phyloP scores from a whole-genome alignment of 2,113 vertebrate species.

The Lamprologus callipterus region DNA sequence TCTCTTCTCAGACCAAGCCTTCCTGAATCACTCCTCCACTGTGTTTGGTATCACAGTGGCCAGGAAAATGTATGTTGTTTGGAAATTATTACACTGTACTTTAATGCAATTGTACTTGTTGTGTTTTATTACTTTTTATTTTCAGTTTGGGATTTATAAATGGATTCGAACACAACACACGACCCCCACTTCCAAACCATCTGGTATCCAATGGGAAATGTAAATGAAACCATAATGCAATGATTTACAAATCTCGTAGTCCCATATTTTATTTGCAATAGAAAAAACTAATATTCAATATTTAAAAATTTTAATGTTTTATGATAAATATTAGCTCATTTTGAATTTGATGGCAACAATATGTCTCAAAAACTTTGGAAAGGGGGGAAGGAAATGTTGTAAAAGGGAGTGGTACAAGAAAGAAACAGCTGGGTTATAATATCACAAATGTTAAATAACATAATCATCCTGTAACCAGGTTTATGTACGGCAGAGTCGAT shows the following conservation, averaged over 20 bases:
- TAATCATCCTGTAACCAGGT: background rate
- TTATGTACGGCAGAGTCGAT: accelerated
- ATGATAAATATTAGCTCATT: background rate
- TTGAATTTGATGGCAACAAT: background rate
- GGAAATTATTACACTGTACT: background rate
- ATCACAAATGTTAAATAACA: background rate
- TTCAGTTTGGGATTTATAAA: background rate
- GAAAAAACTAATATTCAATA: background rate
- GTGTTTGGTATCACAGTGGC: background rate
- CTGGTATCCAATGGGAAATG: background rate
- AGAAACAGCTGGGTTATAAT: background rate
- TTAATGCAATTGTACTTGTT: background rate
- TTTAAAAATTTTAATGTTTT: background rate
- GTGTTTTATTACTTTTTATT: background rate
- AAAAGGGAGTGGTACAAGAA: background rate
- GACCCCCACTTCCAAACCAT: background rate
- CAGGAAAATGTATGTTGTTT: background rate
- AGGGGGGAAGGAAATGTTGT: background rate
- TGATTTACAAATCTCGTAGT: accelerated
- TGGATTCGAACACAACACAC: accelerated
- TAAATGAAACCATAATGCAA: background rate
- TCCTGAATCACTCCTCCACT: background rate
- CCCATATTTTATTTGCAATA: background rate
- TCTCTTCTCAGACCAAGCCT: background rate
- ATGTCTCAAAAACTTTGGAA: background rate